Base-by-base conservation (phyloP, 2,113 vertebrate genomes). In the Melanerpes formicivorus region DNA sequence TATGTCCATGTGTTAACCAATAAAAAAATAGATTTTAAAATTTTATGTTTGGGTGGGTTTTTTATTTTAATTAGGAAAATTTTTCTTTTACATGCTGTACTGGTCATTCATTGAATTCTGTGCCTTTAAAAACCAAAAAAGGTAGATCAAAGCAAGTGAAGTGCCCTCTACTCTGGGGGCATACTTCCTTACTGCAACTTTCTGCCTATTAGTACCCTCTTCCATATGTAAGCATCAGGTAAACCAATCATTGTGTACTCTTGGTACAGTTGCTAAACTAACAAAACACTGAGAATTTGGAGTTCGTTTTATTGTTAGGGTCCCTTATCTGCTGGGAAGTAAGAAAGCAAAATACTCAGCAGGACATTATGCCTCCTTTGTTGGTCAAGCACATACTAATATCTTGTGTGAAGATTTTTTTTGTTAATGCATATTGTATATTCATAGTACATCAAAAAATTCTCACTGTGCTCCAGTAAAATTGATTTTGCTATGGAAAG, bases 221-320 rank as follows among this genome's bases (percentile, higher is more conserved):
- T 73, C 34, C 64, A 25, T 83, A 44, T 18, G 3, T 62, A 46
- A 63, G 42, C 55, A 80, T 48, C 3, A 34, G 30, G 42, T 77
- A 75, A 96, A 59, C n/a, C 70, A 42, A 90, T 82, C 81, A 84
- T 58, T 91, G 3, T 37, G 4, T 87, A 10, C 46, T 84, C 90
- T 60, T 87, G 56, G 90, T 86, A 70, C 12, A 18, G 48, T 55
- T 90, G 32, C 42, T 88, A 93, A 85, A 75, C 76, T 92, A 84
- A 87, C 37, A 91, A 88, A 83, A 76, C 37, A 2, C 30, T 71
- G 62, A 91, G 65, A 73, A 94, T 70, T 10, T 93, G 32, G 65
- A 56, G 73, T 84, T 74, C 19, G 64, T 81, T 77, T 93, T 67
- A 32, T 78, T 94, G 22, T 67, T 82, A 58, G 54, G 54, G 22